Conservation (phyloP, 2,888 invertebrate species). For the Uropetala carovei region DNA sequence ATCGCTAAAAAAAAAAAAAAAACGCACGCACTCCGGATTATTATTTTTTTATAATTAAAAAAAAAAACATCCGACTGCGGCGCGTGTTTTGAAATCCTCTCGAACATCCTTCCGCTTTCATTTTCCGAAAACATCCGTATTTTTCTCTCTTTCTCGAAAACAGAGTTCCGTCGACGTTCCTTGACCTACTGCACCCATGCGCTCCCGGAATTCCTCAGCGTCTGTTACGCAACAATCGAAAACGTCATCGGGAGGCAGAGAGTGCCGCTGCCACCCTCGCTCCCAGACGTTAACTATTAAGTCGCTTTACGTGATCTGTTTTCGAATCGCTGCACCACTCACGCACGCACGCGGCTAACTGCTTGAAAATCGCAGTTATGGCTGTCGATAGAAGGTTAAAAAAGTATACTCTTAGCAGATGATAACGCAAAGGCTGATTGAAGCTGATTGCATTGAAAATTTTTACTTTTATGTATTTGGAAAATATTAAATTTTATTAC, state of each 20-base stretch:
- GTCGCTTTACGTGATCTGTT: slow-evolving; percentile 10
- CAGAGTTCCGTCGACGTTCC: neutral
- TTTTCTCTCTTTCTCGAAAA: neutral
- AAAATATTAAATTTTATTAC: no score
- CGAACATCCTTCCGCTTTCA: neutral
- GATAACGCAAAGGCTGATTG: no score
- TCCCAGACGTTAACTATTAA: neutral
- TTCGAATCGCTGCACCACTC: neutral
- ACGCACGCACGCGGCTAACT: neutral
- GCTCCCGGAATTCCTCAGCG: neutral
- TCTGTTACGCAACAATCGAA: slow-evolving; percentile 12
- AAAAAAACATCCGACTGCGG: no score
- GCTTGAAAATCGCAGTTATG: no score
- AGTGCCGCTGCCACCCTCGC: neutral
- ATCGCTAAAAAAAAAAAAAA: neutral
- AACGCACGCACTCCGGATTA: no score
- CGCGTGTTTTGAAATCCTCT: neutral
- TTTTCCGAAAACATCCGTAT: neutral
- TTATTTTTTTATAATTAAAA: no score
- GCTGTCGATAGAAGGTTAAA: no score
- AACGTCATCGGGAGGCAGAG: neutral
- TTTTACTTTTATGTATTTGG: no score
- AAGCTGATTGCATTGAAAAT: no score
- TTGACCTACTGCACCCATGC: slow-evolving; percentile 29
- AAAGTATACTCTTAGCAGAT: no score